Conservation (phyloP, 2,797 vertebrate species). For the Alauda arvensis region DNA sequence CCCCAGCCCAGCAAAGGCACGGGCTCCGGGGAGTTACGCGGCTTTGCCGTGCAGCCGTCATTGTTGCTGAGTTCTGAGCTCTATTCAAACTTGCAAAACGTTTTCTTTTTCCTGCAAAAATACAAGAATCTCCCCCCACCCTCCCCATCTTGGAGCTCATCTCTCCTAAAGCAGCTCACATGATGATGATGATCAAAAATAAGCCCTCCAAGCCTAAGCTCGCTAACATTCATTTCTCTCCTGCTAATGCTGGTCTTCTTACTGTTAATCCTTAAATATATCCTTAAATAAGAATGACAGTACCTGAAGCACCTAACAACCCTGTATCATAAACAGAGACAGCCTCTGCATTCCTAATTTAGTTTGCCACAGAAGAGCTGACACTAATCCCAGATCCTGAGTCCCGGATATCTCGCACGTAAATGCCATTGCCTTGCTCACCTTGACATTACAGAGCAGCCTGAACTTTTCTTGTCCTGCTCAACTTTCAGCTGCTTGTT, state of each 20-base stretch:
- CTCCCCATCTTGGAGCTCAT: constrained; percentile 38
- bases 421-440: constrained; percentile 46
- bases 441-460: constrained; percentile 40
- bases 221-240: constrained; percentile 52
- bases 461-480: constrained; percentile 25
- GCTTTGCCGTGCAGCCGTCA: neutral
- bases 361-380: constrained; percentile 41
- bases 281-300: constrained; percentile 62
- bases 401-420: constrained; percentile 3
- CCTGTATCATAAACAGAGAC: constrained; percentile 45
- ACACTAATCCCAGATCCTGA: constrained; percentile 53
- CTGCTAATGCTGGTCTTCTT: constrained; percentile 54
- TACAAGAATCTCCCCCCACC: neutral
- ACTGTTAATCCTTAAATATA: constrained; percentile 62
- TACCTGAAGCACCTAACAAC: constrained; percentile 58
- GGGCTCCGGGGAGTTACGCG: neutral
- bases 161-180: constrained; percentile 54
- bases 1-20: neutral
- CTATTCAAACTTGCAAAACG: constrained; percentile 36
- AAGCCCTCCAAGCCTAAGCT: constrained; percentile 60
- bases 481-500: constrained; percentile 6
- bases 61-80: constrained; percentile 39
- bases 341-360: constrained; percentile 58
- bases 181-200: constrained; percentile 57
- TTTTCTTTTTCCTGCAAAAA: constrained; percentile 33